Evolutionary conservation across 2,113 vertebrate species (phyloP).

Genomic region (Sardina pilchardus): DNA sequence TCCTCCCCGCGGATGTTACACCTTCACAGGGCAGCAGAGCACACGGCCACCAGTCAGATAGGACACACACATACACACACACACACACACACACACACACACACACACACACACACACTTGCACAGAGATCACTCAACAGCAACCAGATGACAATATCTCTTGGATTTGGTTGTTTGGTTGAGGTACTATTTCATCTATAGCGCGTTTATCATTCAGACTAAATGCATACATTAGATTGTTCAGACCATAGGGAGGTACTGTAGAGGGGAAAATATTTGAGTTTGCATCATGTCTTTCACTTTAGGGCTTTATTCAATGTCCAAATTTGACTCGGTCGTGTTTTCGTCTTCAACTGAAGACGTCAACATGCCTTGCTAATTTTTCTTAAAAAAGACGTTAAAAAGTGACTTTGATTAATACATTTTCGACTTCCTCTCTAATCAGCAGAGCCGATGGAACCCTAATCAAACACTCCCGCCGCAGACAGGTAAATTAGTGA

Average conservation of each 20-base stretch:
- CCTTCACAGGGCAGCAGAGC: slow-evolving; percentile 58
- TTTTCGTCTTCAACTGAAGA: not conserved
- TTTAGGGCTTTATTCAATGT: not conserved
- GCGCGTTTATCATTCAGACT: not conserved
- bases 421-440: not conserved
- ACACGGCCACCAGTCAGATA: not conserved
- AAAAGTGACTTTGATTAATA: not conserved
- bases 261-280: too few species aligned
- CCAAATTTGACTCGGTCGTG: not conserved
- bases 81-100: not conserved
- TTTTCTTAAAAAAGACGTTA: not conserved
- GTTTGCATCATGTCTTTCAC: too few species aligned
- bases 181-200: too few species aligned
- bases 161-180: too few species aligned
- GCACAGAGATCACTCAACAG: too few species aligned
- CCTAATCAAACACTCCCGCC: not conserved
- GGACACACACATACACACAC: not conserved
- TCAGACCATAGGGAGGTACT: too few species aligned
- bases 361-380: not conserved
- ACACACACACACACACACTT: not conserved
- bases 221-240: too few species aligned
- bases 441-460: not conserved
- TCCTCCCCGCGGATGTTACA: slow-evolving; percentile 78
- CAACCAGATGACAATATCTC: too few species aligned
- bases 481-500: not conserved